These are phyloP conservation scores for Octonoba sinensis DNA, from an alignment of 2,888 invertebrate species.

Conservation along the genomic window DNA sequence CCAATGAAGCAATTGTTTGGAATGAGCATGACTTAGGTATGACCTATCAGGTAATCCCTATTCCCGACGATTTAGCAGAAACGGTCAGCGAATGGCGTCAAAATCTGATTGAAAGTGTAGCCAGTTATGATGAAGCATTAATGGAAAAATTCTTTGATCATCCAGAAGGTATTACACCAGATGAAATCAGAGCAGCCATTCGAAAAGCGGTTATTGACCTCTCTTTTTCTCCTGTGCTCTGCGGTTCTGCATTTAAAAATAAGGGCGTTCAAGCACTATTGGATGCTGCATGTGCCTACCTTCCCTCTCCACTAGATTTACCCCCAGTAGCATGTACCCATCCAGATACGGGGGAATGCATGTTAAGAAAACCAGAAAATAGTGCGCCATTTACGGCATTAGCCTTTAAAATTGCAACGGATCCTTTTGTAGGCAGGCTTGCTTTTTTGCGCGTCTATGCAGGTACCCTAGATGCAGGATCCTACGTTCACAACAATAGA, in stretches of 20 bases:
- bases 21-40: conserved; percentile 69
- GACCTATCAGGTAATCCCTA: conserved; percentile 17
- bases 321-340: no score
- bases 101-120: neutral
- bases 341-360: conserved; percentile 81
- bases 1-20: conserved; percentile 90
- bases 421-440: conserved; percentile 87
- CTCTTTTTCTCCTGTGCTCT: conserved; percentile 81
- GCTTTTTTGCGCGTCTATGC: conserved; percentile 87
- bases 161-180: conserved; percentile 79
- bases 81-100: neutral
- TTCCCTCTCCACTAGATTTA: no score
- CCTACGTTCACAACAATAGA: conserved; percentile 81
- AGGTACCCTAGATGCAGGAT: conserved; percentile 80
- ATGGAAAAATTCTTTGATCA: conserved; percentile 68
- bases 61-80: neutral
- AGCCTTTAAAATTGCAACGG: conserved; percentile 94
- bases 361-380: conserved; percentile 10
- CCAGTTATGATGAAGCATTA: neutral
- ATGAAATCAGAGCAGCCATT: conserved; percentile 78
- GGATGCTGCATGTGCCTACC: no score
- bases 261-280: conserved; percentile 93
- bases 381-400: conserved; percentile 80
- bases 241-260: conserved; percentile 91
- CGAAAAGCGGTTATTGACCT: conserved; percentile 91